These are phyloP conservation scores for Cyanocitta stelleri DNA, from an alignment of 2,113 vertebrate species.

Conservation along the genomic window DNA sequence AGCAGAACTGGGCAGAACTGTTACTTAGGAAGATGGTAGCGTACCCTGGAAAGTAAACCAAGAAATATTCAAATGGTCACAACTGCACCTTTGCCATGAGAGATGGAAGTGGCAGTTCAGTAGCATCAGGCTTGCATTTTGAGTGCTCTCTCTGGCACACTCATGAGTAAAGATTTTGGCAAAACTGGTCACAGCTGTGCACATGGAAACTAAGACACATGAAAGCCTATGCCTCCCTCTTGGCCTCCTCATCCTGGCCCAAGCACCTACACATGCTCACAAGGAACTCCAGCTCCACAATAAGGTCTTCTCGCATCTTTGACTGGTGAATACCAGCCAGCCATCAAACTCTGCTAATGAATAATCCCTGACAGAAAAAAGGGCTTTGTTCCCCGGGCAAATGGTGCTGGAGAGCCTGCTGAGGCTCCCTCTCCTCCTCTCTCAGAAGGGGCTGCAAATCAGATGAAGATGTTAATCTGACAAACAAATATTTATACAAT, in stretches of 20 bases:
- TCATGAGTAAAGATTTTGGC: neutral
- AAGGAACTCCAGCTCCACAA: neutral
- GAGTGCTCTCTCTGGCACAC: neutral
- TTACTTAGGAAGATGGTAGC: neutral
- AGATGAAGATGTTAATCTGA: neutral
- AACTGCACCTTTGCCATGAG: neutral
- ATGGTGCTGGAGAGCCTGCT: neutral
- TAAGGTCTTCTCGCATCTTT: neutral
- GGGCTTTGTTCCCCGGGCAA: neutral
- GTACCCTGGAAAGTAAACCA: neutral
- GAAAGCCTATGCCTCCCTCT: neutral
- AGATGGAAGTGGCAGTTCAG: rapidly evolving
- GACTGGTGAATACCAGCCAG: neutral
- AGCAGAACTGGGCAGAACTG: neutral
- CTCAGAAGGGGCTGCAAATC: neutral
- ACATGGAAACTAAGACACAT: rapidly evolving
- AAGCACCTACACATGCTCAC: rapidly evolving
- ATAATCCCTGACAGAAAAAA: neutral
- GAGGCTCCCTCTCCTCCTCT: neutral
- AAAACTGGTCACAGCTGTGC: neutral
- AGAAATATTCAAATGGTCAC: neutral
- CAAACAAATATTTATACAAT: slow-evolving; percentile 38
- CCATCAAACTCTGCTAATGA: neutral
- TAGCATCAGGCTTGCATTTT: neutral
- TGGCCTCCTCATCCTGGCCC: neutral